Percentiles rank a stretch among this genome's conserved stretches.
phyloP scores from a whole-genome alignment of 2,797 vertebrate genomes.

The Helicolenus hilgendorfi region DNA sequence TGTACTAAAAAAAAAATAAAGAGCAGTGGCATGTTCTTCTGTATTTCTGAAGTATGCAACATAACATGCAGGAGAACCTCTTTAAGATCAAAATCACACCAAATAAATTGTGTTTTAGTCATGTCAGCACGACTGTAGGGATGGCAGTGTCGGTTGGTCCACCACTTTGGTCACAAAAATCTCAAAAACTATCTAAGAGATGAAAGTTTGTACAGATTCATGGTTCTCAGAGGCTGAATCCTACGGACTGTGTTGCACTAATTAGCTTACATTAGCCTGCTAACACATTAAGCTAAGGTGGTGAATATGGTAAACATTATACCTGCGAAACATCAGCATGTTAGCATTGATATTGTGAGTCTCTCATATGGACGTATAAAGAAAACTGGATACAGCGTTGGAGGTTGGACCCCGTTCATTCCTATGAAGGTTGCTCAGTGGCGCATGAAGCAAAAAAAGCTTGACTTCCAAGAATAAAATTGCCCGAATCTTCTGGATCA shows the following conservation, averaged over 20 bases:
- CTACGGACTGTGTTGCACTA: background rate
- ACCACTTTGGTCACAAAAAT: background rate
- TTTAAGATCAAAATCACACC: background rate
- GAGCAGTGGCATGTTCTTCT: background rate
- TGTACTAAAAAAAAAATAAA: conserved; percentile 13
- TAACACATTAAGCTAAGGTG: background rate
- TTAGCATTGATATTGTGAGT: background rate
- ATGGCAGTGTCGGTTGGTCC: background rate
- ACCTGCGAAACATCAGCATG: background rate
- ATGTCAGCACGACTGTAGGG: background rate
- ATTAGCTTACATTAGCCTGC: background rate
- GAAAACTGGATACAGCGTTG: too few relatives aligned
- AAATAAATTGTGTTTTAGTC: background rate
- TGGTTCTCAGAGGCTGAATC: background rate
- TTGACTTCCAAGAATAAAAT: too few relatives aligned
- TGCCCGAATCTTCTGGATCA: too few relatives aligned
- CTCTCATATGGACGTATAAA: too few relatives aligned
- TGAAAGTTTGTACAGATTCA: background rate
- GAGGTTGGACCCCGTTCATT: too few relatives aligned
- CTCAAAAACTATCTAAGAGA: background rate
- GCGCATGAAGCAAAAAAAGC: too few relatives aligned
- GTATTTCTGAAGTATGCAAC: background rate
- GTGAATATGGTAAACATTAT: background rate
- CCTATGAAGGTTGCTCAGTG: too few relatives aligned
- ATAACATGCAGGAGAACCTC: background rate